Conservation (phyloP, 2,797 vertebrate species). For the Centropyge bicolor region DNA sequence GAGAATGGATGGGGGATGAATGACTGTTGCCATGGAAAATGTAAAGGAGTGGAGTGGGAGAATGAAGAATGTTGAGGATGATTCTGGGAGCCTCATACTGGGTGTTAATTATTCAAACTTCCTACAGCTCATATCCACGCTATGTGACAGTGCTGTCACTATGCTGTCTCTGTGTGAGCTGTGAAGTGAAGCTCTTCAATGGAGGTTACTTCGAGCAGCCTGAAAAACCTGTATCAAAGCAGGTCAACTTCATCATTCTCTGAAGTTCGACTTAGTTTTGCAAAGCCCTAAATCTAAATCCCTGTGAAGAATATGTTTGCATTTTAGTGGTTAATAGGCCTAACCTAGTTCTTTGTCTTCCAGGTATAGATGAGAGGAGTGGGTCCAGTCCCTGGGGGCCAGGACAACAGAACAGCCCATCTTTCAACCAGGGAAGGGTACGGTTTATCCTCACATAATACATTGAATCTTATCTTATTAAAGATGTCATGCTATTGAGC, state of each 20-base stretch:
- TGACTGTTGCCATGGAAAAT: constrained; percentile 82
- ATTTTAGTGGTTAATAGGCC: constrained; percentile 10
- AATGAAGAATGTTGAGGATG: constrained; percentile 77
- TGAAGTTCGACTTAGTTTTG: constrained; percentile 55
- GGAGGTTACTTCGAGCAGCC: constrained; percentile 58
- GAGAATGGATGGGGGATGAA: constrained; percentile 60
- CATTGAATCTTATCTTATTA: constrained; percentile 1
- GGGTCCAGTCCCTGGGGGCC: constrained; percentile 91
- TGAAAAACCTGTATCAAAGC: constrained; percentile 63
- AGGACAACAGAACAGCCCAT: constrained; percentile 90
- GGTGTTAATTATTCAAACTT: constrained; percentile 86
- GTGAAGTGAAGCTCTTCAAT: constrained; percentile 62
- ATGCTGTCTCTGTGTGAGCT: constrained; percentile 67
- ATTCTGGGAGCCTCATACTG: constrained; percentile 79
- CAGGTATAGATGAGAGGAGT: constrained; percentile 93
- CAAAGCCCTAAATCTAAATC: constrained; percentile 29
- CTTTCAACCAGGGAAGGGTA: constrained; percentile 94
- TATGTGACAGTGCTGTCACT: constrained; percentile 79
- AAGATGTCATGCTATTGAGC: constrained; percentile 13
- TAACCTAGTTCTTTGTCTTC: constrained; percentile 66
- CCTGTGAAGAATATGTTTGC: constrained; percentile 22
- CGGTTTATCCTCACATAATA: constrained; percentile 34
- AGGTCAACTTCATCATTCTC: constrained; percentile 55
- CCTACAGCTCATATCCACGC: constrained; percentile 79
- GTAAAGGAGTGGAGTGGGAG: constrained; percentile 75